Evolutionary conservation across 2,113 vertebrate genomes (phyloP).

Genomic region (Cebidichthys violaceus): DNA sequence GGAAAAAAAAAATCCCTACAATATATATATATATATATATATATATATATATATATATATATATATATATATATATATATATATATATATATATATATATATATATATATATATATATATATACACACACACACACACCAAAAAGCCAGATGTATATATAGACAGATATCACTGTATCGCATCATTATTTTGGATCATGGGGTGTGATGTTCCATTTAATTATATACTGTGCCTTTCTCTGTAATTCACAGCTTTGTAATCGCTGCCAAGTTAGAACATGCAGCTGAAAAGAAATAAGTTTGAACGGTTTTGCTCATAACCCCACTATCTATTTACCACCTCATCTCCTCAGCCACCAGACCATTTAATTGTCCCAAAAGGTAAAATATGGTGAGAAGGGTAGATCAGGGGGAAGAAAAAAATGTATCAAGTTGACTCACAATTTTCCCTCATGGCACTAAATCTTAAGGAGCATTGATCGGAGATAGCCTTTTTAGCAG

Average conservation of each 20-base stretch:
- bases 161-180: constrained; percentile 36
- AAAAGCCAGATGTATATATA: constrained; percentile 17
- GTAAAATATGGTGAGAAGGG: constrained; percentile 47
- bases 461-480: constrained; percentile 73
- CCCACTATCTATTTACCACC: constrained; percentile 43
- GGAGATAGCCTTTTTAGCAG: constrained; percentile 53
- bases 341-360: constrained; percentile 36
- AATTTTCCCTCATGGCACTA: constrained; percentile 49
- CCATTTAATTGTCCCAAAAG: constrained; percentile 61
- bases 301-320: constrained; percentile 37
- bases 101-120: constrained; percentile 40
- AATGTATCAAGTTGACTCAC: constrained; percentile 55
- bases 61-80: constrained; percentile 40
- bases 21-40: constrained; percentile 20
- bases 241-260: constrained; percentile 64
- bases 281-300: constrained; percentile 56
- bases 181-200: constrained; percentile 62
- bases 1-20: constrained; percentile 10
- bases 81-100: constrained; percentile 40
- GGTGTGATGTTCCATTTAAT: constrained; percentile 61
- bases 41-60: constrained; percentile 40
- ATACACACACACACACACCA: too few species aligned
- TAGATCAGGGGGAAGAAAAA: not conserved
- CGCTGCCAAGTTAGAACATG: constrained; percentile 61
- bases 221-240: constrained; percentile 49